Evolutionary conservation across 2,113 vertebrate genomes (phyloP), one percentile per base, ranked within the genome.

Genomic region (Phocoena phocoena): DNA sequence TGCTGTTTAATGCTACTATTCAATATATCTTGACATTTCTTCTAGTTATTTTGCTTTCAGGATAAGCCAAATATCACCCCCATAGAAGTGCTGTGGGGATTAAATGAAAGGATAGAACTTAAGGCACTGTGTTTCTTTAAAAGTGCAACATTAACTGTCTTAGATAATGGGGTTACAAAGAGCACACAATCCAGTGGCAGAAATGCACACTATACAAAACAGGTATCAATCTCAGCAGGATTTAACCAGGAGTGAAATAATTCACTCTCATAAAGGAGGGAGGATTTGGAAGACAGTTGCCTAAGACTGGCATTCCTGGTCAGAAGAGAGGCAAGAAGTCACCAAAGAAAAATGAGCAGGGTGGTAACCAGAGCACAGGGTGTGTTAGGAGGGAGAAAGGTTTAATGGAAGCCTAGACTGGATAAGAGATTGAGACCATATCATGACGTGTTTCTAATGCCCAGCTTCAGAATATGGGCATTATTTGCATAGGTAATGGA

Each of bases 31-130:
- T 83, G 77, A 36, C 28, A 83, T 68, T 86, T 73, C 23, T 87
- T 89, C 60, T n/a, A 63, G 47, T 74, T 23, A 80, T 53, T 97
- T 86, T 82, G 65, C 23, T 93, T 86, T 93, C 20, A 79, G 23
- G 71, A 90, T 13, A 85, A 89, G 55, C 28, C 63, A 79, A 85
- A 73, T 65, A 84, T 28, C 82, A 55, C 25, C 74, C n/a, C 76
- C 11, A 94, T 10, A 50, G 20, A 81, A 91, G 20, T 67, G 33
- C 25, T 33, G 8, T 31, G 26, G 13, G 47, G 58, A 41, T 71
- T 74, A n/a, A 91, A 68, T 38, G 26, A 67, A 74, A 91, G 82
- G 68, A 82, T 47, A 90, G 26, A 87, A 3, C 20, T 25, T 20
- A 94, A 74, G 38, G 25, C 33, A 50, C 8, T 58, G 25, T 47